Evolutionary conservation across 1,140 invertebrate genomes (phyloP).

Genomic region (Rhagoletis pomonella): DNA sequence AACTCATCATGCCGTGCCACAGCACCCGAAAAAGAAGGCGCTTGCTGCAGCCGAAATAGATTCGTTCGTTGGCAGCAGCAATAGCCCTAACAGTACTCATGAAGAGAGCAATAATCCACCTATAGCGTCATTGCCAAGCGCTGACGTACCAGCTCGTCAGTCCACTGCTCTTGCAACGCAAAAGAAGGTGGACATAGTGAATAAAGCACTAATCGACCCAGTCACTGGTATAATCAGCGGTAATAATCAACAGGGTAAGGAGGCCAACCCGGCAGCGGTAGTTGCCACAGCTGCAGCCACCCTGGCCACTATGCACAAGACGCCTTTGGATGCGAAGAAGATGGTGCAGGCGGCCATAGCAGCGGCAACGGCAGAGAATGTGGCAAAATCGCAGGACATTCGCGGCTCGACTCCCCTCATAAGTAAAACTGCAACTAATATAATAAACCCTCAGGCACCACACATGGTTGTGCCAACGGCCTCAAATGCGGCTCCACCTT

Average conservation of each 20-base stretch:
- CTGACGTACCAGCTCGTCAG: slow-evolving; percentile 65
- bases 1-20: slow-evolving; percentile 57
- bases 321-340: slow-evolving; percentile 55
- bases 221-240: slow-evolving; percentile 84
- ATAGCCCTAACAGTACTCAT: slow-evolving; percentile 41
- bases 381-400: background rate
- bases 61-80: slow-evolving; percentile 64
- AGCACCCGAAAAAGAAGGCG: slow-evolving; percentile 72
- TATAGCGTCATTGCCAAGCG: slow-evolving; percentile 55
- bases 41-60: slow-evolving; percentile 71
- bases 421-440: slow-evolving; percentile 55
- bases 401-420: slow-evolving; percentile 35
- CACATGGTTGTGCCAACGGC: background rate
- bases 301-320: slow-evolving; percentile 16
- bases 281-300: slow-evolving; percentile 32
- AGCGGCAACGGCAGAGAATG: slow-evolving; percentile 58
- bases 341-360: slow-evolving; percentile 62
- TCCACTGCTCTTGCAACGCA: slow-evolving; percentile 69
- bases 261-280: slow-evolving; percentile 74
- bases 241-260: slow-evolving; percentile 82
- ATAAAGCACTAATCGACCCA: slow-evolving; percentile 80
- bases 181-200: slow-evolving; percentile 71
- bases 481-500: slow-evolving; percentile 15
- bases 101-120: slow-evolving; percentile 44
- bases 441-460: background rate